Percentiles rank a stretch among this genome's conserved stretches.
Evolutionary conservation across 2,113 vertebrate genomes (phyloP).

Genomic region (Microtus pennsylvanicus): DNA sequence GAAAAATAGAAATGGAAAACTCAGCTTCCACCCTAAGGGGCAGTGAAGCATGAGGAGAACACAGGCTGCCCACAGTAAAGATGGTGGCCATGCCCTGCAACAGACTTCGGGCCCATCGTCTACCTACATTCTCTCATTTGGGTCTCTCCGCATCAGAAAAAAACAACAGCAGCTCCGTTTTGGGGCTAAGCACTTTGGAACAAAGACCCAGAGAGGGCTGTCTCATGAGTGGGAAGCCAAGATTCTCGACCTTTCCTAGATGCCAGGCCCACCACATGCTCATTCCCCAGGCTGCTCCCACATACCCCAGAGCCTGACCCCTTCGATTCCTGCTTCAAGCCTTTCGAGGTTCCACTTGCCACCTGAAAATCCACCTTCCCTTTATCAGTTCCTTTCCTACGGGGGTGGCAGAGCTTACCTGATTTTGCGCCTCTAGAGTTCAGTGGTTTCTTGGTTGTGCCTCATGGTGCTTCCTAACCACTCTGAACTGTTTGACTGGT

Average conservation of each 20-base stretch:
- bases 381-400: background rate
- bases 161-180: background rate
- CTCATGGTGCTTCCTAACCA: background rate
- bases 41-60: background rate
- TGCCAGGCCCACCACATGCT: accelerated
- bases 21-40: background rate
- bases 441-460: background rate
- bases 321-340: background rate
- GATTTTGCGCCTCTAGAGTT: background rate
- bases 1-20: background rate
- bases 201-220: background rate
- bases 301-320: background rate
- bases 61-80: no score
- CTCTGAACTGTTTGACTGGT: background rate
- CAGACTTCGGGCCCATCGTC: background rate
- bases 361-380: background rate
- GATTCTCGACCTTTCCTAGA: background rate
- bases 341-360: background rate
- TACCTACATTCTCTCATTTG: background rate
- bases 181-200: no score
- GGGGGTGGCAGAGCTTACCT: background rate
- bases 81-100: accelerated
- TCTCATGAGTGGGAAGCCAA: background rate
- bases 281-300: background rate
- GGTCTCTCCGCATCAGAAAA: background rate